A percentile compares a stretch with the other conserved stretches of the same genome.
Evolutionary conservation across 2,888 invertebrate species (phyloP).

Genomic region (Rhagium mordax): DNA sequence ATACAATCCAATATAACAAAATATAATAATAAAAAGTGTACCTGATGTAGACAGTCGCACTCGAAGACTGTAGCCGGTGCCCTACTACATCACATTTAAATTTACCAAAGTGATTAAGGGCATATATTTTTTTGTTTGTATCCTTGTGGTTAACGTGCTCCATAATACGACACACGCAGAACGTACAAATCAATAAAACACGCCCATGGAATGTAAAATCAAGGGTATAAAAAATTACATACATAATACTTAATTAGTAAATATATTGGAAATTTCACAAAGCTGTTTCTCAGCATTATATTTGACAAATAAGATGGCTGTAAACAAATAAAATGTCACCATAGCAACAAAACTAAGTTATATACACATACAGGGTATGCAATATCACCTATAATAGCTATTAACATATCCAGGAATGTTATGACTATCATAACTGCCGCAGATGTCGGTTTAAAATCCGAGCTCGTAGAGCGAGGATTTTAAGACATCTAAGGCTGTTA

Average conservation of each 20-base stretch:
- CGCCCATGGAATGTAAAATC: background rate
- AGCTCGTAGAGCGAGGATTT: too few species aligned
- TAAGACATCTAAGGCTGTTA: too few species aligned
- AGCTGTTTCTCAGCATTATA: background rate
- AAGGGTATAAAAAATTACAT: background rate
- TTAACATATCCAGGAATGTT: too few species aligned
- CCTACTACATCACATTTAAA: background rate
- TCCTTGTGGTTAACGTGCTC: background rate
- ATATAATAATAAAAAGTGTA: background rate
- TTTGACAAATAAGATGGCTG: background rate
- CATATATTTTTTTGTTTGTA: slow-evolving; percentile 27
- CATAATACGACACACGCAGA: background rate
- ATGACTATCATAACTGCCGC: too few species aligned
- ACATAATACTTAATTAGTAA: background rate
- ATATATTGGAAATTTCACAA: background rate
- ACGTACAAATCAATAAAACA: slow-evolving; percentile 25
- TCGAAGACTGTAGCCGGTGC: background rate
- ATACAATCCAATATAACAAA: too few species aligned
- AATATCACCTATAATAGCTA: too few species aligned
- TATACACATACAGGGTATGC: background rate
- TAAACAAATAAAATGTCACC: background rate
- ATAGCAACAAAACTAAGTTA: background rate
- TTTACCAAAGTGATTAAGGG: background rate
- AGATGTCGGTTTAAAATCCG: too few species aligned
- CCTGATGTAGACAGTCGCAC: background rate